Percentiles rank a stretch among this genome's conserved stretches.
These are phyloP conservation scores for Epinotia bilunana DNA, from an alignment of 2,888 invertebrate species.

Conservation along the genomic window DNA sequence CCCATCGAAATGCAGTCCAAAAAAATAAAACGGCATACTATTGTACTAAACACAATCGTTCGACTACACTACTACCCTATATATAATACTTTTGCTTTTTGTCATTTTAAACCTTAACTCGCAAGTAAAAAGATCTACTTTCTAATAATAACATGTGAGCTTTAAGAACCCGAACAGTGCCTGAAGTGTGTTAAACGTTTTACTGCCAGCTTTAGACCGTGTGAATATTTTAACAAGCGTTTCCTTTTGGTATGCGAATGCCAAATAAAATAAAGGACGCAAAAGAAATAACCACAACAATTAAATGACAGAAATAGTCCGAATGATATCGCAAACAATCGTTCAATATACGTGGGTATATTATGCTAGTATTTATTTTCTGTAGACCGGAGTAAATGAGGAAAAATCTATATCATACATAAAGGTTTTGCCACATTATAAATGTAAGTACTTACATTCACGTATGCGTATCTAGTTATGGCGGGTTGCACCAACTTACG, in stretches of 20 bases:
- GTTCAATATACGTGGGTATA: too few relatives aligned
- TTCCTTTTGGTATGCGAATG: constrained; percentile 24
- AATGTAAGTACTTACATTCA: too few relatives aligned
- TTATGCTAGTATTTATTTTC: too few relatives aligned
- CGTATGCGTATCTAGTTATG: too few relatives aligned
- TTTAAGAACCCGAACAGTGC: not conserved
- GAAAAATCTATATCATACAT: too few relatives aligned
- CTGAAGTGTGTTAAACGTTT: constrained; percentile 4
- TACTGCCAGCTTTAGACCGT: constrained; percentile 15
- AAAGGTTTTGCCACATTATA: too few relatives aligned
- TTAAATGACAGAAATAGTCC: not conserved
- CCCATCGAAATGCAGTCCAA: constrained; percentile 5
- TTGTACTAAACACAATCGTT: constrained; percentile 14
- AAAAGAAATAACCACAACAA: not conserved
- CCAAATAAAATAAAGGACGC: not conserved
- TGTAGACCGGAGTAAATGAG: too few relatives aligned
- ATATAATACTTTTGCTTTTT: not conserved
- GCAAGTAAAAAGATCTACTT: not conserved
- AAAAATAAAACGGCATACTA: constrained; percentile 8
- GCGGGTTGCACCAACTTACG: too few relatives aligned
- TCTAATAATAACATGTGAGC: not conserved
- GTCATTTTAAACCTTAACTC: not conserved
- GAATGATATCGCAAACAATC: too few relatives aligned
- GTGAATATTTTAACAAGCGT: constrained; percentile 32
- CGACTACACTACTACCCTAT: not conserved